phyloP scores from a whole-genome alignment of 2,888 invertebrate species.

The Volucella zonaria region DNA sequence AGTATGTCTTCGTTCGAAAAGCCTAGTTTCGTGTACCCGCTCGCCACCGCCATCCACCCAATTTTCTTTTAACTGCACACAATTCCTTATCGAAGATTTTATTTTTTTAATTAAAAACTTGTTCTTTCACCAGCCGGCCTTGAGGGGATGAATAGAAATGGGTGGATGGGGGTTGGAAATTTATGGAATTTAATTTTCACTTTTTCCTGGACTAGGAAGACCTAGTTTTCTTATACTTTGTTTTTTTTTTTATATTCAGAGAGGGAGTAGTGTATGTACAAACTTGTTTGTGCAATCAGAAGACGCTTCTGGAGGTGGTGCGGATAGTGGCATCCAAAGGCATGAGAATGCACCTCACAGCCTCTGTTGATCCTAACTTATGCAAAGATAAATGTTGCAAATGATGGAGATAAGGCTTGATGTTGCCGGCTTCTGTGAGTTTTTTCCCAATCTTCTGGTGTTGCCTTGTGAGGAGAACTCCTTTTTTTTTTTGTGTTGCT shows the following conservation, averaged over 20 bases:
- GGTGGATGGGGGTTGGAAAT: conserved; percentile 22
- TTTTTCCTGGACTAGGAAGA: conserved; percentile 37
- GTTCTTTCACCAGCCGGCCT: conserved; percentile 59
- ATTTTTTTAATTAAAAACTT: conserved; percentile 73
- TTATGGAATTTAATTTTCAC: conserved; percentile 74
- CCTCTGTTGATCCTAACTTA: conserved; percentile 73
- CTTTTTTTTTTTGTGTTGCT: conserved; percentile 11
- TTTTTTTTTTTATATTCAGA: neutral
- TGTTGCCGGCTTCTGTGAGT: conserved; percentile 28
- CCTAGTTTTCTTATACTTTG: neutral
- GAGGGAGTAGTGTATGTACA: neutral
- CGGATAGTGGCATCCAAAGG: neutral
- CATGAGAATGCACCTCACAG: conserved; percentile 63
- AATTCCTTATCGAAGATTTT: conserved; percentile 70
- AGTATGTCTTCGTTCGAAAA: conserved; percentile 44
- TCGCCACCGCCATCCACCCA: neutral
- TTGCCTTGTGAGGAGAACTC: conserved; percentile 4
- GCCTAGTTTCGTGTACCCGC: conserved; percentile 41
- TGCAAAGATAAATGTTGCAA: conserved; percentile 74
- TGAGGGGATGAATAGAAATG: neutral
- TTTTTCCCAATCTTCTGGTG: conserved; percentile 4
- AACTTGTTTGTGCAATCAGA: conserved; percentile 52
- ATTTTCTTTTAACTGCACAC: conserved; percentile 53
- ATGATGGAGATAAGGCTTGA: conserved; percentile 72
- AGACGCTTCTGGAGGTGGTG: conserved; percentile 39